These are phyloP conservation scores for Chrysemys picta DNA, from an alignment of 2,113 vertebrate species.

Conservation along the genomic window DNA sequence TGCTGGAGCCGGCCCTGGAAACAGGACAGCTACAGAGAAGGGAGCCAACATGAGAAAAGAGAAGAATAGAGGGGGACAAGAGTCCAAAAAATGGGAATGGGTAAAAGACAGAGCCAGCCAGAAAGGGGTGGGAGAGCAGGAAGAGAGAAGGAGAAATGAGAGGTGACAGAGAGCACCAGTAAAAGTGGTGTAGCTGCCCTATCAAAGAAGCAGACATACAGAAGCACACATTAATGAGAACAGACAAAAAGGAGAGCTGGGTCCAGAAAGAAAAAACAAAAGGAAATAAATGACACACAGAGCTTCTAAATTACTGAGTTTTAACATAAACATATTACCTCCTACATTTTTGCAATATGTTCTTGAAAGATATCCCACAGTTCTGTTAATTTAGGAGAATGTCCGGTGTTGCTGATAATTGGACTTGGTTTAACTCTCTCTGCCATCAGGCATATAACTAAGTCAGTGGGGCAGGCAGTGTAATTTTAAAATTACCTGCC, in stretches of 20 bases:
- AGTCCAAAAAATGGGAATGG: not conserved
- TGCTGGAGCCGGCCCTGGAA: no score
- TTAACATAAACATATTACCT: not conserved
- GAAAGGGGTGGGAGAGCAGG: not conserved
- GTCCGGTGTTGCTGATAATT: not conserved
- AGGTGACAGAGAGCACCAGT: not conserved
- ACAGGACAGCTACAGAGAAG: not conserved
- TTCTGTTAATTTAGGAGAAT: not conserved
- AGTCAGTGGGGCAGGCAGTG: not conserved
- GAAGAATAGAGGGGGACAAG: not conserved
- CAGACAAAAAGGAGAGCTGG: not conserved
- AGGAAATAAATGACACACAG: not conserved
- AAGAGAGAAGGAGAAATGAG: not conserved
- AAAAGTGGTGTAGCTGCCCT: not conserved
- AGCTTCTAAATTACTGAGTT: not conserved
- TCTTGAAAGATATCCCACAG: not conserved
- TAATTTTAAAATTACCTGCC: not conserved
- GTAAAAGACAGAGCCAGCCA: not conserved
- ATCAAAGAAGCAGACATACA: not conserved
- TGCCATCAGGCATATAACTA: not conserved
- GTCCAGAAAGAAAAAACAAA: not conserved
- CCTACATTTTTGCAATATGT: not conserved
- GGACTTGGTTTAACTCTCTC: not conserved
- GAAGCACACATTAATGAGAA: not conserved
- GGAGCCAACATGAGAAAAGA: not conserved